Base-by-base conservation (phyloP, 2,113 vertebrate genomes). In the Nyctereutes procyonoides region DNA sequence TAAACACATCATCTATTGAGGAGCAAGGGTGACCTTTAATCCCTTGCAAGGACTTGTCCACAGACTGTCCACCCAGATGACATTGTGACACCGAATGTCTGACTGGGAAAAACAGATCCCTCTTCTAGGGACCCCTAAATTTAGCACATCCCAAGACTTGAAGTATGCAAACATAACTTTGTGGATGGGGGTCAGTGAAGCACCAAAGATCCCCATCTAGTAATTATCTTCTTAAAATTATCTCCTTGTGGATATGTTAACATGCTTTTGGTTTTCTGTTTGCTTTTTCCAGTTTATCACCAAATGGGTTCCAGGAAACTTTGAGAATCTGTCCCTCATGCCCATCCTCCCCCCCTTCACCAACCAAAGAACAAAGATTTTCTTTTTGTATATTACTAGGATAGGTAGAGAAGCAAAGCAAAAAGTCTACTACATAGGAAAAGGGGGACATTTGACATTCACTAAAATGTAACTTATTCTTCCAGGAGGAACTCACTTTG, bases 161-260 rank as follows among this genome's bases (percentile, higher is more conserved):
- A 60, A 71, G 43, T 14, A 5, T 20, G 15, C 48, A 74, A 35
- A 26, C 55, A 84, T 24, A 24, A 28, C 26, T 81, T 90, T 51
- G 5, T 63, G 20, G 35, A 74, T 17, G 24, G 26, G 24, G 71
- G 35, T 80, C 71, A 24, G 48, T 8, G 56, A 85, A 55, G 14
- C 20, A 8, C 0, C 2, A 32, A 22, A 51, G 38, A 77, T 15
- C 7, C 48, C 20, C 24, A 53, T 80, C 22, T 69, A 82, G 19
- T 86, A 77, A 89, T 91, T 96, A 93, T 26, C 86, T 93, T 76
- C 56, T 51, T 58, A 58, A 77, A 91, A 60, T 93, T 35, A 53
- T 76, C 30, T 93, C 17, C 11, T 76, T 76, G 5, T 51, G 38
- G 63, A 35, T 88, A 81, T 48, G 85, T 90, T 55, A n/a, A 81